Conservation (phyloP, 2,113 vertebrate species). For the Otocyon megalotis region DNA sequence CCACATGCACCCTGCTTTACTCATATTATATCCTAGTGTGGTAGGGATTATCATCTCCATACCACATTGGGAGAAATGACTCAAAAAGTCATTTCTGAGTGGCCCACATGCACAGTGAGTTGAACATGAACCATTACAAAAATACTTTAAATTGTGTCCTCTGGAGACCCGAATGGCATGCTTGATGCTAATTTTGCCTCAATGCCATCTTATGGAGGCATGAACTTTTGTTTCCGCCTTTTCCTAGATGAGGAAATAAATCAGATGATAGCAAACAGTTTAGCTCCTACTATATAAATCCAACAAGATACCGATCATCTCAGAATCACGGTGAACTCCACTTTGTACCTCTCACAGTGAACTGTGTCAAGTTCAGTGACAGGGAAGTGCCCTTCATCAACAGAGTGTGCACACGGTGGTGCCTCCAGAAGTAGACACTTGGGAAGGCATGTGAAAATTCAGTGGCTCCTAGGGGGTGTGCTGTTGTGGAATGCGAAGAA, state of each 20-base stretch:
- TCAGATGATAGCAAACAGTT: background rate
- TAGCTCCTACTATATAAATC: background rate
- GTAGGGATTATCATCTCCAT: background rate
- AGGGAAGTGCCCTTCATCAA: background rate
- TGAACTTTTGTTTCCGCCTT: background rate
- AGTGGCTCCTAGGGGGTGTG: background rate
- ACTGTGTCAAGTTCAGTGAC: background rate
- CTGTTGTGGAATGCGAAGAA: background rate
- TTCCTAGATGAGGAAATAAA: background rate
- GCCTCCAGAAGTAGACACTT: background rate
- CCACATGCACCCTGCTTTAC: background rate
- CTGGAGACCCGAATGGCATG: background rate
- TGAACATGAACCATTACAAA: background rate
- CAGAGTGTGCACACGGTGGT: accelerated
- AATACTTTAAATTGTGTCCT: background rate
- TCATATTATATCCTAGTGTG: background rate
- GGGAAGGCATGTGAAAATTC: background rate
- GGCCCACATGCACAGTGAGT: background rate
- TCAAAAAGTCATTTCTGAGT: background rate
- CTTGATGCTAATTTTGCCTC: background rate
- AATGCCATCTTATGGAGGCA: background rate
- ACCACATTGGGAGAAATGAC: background rate
- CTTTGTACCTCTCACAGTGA: background rate
- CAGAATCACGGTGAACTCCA: background rate
- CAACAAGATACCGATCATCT: background rate